Base-by-base conservation (phyloP, 2,113 vertebrate genomes). In the Tor tambroides region DNA sequence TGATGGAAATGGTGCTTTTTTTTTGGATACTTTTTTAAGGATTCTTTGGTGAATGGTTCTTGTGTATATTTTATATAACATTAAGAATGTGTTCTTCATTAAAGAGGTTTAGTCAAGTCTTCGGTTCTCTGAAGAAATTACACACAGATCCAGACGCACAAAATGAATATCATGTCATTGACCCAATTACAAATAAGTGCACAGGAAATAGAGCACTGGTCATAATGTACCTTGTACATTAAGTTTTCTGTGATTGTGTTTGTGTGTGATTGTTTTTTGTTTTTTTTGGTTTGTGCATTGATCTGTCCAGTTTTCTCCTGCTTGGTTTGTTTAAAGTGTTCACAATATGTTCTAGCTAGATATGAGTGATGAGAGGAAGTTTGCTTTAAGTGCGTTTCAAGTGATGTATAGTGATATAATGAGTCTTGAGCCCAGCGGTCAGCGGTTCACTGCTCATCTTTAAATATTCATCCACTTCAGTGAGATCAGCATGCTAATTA, bases 121-220 rank as follows among this genome's bases (percentile, higher is more conserved):
- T 19, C 2, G 15, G 30, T 69, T 69, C 30, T 35, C 30, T 35
- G 30, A 69, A 69, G 32, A 69, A 32, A 7, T 7, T 69, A 15
- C 28, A 1, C 28, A 35, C 2, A 71, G 67, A 71, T 71, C 8
- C 67, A 69, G 67, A 35, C 2, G 11, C 65, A 8, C 6, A 32
- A 19, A 32, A 19, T 1, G 0, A 32, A 17, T 15, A 1, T 19
- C 2, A 35, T 46, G 23, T 1, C 72, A 28, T 30, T 51, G 75
- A 30, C 46, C 46, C 75, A 49, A 56, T 61, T 80, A 26, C 6
- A n/a, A 38, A 26, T 80, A 23, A n/a, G 2, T 61, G 6, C 32
- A 80, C 78, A 41, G 35, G 32, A 41, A 61, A 61, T 80, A 0
- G 78, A 80, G 78, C 77, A 79, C 77, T 41, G 78, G 51, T 56